phyloP scores from a whole-genome alignment of 2,888 invertebrate genomes.

The Chymomyza procnemis region DNA sequence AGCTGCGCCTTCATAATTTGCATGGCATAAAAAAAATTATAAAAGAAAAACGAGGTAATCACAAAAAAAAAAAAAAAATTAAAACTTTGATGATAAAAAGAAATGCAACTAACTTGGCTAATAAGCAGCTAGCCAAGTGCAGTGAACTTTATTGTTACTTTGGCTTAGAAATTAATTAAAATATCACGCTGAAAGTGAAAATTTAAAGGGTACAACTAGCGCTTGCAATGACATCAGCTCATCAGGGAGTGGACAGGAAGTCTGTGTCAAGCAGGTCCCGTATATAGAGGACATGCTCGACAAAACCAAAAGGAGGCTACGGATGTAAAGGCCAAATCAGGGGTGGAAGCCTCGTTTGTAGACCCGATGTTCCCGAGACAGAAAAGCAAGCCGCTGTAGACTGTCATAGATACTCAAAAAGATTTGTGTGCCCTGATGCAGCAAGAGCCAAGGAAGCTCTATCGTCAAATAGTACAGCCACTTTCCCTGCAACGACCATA shows the following conservation, averaged over 20 bases:
- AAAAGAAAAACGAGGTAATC: background rate
- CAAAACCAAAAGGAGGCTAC: no score
- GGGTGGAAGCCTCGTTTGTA: no score
- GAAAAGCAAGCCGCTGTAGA: no score
- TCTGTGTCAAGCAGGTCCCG: no score
- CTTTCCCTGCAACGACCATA: no score
- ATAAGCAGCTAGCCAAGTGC: background rate
- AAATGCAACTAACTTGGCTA: background rate
- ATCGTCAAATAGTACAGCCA: no score
- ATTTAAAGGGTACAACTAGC: slow-evolving; percentile 2
- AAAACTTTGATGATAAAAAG: background rate
- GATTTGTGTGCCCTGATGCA: no score
- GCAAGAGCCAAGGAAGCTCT: no score
- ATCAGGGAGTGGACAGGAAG: slow-evolving; percentile 24
- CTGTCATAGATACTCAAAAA: no score
- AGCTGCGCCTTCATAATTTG: background rate
- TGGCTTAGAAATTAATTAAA: slow-evolving; percentile 11
- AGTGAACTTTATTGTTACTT: slow-evolving; percentile 43
- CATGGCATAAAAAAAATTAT: background rate
- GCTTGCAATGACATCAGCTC: slow-evolving; percentile 25
- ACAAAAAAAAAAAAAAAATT: background rate
- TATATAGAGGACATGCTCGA: no score
- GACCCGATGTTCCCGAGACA: no score
- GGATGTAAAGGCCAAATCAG: no score
- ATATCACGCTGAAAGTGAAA: slow-evolving; percentile 58